These are phyloP conservation scores for Perdix hodgsoniae DNA, from an alignment of 2,797 vertebrate genomes.

Conservation along the genomic window DNA sequence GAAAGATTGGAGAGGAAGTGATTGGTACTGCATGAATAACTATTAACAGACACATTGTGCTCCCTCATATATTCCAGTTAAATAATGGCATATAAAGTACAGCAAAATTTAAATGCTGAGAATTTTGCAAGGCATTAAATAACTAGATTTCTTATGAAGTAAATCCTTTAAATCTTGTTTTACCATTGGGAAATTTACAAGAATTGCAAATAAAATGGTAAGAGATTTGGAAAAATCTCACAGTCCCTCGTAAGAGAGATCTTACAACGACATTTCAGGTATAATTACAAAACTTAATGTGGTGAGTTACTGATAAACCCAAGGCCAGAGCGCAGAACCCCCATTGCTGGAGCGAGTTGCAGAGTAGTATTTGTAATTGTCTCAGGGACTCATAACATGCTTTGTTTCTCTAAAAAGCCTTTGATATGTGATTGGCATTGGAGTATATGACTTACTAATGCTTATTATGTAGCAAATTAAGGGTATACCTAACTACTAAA, in stretches of 20 bases:
- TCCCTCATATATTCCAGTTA: not conserved
- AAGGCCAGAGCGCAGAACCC: not conserved
- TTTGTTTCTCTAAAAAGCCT: not conserved
- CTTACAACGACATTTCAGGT: not conserved
- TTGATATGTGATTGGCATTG: not conserved
- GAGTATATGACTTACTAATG: not conserved
- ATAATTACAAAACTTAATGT: not conserved
- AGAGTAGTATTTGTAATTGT: not conserved
- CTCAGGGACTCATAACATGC: not conserved
- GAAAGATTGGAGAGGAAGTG: not conserved
- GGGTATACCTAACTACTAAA: fast-evolving
- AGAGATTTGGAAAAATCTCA: not conserved
- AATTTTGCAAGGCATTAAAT: not conserved
- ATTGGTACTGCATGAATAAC: not conserved
- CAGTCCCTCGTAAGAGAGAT: not conserved
- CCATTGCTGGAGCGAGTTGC: not conserved
- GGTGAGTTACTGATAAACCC: not conserved
- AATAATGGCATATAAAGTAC: not conserved
- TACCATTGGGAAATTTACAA: not conserved
- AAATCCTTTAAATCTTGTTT: not conserved
- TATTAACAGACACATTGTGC: not conserved
- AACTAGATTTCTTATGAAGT: not conserved
- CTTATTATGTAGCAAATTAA: not conserved
- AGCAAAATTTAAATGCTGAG: not conserved
- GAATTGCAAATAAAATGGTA: not conserved